Percentiles rank a stretch among this genome's conserved stretches.
Evolutionary conservation across 2,888 invertebrate species (phyloP).

Genomic region (Drosophila neutralis): DNA sequence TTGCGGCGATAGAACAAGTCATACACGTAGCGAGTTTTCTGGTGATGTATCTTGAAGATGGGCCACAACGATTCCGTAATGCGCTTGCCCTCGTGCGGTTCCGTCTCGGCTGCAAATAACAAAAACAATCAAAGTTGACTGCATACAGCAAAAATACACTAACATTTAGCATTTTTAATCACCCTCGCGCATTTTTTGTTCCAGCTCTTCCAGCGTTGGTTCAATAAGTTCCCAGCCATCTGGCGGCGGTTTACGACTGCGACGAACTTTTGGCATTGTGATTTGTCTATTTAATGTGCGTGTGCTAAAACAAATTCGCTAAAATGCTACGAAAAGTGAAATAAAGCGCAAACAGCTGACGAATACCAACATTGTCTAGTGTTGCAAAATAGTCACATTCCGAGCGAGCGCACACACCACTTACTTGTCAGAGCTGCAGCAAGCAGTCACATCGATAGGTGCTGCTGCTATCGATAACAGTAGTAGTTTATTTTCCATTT

Average conservation of each 20-base stretch:
- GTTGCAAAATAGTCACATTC: slow-evolving; percentile 15
- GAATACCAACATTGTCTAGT: background rate
- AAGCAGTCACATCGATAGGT: slow-evolving; percentile 20
- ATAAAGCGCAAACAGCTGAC: slow-evolving; percentile 40
- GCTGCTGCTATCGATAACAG: slow-evolving; percentile 32
- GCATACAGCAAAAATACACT: background rate
- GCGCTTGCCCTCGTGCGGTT: slow-evolving; percentile 99
- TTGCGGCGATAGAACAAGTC: slow-evolving; percentile 98
- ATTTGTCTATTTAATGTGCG: slow-evolving; percentile 13
- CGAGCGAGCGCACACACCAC: background rate
- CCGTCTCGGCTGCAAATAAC: slow-evolving; percentile 91
- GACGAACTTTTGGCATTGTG: slow-evolving; percentile 94
- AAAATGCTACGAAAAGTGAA: slow-evolving; percentile 17
- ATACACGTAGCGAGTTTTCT: slow-evolving; percentile 98
- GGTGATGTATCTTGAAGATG: slow-evolving; percentile 99
- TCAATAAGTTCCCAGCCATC: slow-evolving; percentile 99
- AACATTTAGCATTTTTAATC: background rate
- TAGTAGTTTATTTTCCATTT: slow-evolving; percentile 41
- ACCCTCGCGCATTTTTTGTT: slow-evolving; percentile 98
- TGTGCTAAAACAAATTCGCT: background rate
- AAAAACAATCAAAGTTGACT: background rate
- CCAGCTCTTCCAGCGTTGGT: slow-evolving; percentile 98
- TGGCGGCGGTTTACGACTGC: slow-evolving; percentile 96
- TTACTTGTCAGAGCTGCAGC: slow-evolving; percentile 7
- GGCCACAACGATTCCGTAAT: slow-evolving; percentile 99